Evolutionary conservation across 1,140 invertebrate species (phyloP).

Genomic region (Leptoteleia sp.): DNA sequence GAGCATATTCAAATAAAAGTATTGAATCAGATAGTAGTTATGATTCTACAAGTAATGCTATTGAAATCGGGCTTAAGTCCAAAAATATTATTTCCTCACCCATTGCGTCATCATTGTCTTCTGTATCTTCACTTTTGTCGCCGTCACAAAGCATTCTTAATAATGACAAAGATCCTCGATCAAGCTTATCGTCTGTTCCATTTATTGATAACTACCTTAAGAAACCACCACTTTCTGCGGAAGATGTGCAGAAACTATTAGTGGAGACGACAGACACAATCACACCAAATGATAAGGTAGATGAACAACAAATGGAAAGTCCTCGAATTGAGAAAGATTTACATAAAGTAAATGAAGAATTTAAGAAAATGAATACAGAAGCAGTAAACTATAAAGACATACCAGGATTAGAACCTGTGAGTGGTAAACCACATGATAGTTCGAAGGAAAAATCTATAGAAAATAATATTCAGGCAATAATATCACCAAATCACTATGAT

Average conservation of each 20-base stretch:
- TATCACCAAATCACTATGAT: conserved; percentile 30
- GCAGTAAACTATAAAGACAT: too few species aligned
- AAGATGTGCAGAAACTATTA: conserved; percentile 44
- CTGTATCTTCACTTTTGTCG: conserved; percentile 4
- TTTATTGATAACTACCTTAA: conserved; percentile 6
- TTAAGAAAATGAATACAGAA: too few species aligned
- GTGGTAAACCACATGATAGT: too few species aligned
- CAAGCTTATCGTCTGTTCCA: conserved; percentile 1
- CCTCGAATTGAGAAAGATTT: conserved; percentile 18
- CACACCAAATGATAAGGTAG: conserved; percentile 5
- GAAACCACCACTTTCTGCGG: conserved; percentile 45
- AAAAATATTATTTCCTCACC: neutral
- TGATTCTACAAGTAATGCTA: conserved; percentile 3
- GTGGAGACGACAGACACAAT: conserved; percentile 7
- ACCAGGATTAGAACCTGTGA: too few species aligned
- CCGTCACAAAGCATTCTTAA: conserved; percentile 2
- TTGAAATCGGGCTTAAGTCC: neutral
- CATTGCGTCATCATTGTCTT: neutral
- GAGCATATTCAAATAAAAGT: conserved; percentile 28
- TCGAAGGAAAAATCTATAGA: neutral
- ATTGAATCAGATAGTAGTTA: conserved; percentile 24
- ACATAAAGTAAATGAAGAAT: too few species aligned
- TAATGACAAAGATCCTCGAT: conserved; percentile 13
- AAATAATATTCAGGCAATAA: conserved; percentile 29
- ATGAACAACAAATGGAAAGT: conserved; percentile 7